Evolutionary conservation across 2,888 invertebrate species (phyloP).

Genomic region (Drosophila flavopinicola): DNA sequence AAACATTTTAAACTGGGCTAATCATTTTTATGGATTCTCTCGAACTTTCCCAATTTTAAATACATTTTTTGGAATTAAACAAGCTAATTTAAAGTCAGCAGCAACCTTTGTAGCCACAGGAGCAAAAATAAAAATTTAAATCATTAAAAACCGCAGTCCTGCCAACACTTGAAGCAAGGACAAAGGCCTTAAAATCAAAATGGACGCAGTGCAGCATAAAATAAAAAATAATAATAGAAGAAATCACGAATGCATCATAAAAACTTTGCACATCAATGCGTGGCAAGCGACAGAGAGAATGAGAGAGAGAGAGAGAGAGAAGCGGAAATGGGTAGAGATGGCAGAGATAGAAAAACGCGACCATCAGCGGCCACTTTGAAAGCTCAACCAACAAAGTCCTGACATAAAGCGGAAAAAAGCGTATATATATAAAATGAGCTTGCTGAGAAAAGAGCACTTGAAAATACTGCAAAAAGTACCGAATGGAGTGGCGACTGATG

Average conservation of each 20-base stretch:
- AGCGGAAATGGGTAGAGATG: constrained; percentile 3
- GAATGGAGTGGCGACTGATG: constrained; percentile 31
- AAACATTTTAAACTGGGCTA: neutral
- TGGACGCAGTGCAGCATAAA: constrained; percentile 73
- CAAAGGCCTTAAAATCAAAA: constrained; percentile 66
- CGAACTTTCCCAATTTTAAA: neutral
- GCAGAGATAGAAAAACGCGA: constrained; percentile 52
- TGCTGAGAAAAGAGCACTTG: constrained; percentile 59
- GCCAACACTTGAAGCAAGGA: constrained; percentile 67
- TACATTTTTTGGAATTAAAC: neutral
- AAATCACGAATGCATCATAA: constrained; percentile 78
- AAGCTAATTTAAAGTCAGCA: constrained; percentile 33
- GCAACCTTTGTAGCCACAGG: constrained; percentile 8
- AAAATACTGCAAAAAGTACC: constrained; percentile 58
- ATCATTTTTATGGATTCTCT: neutral
- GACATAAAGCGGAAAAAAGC: constrained; percentile 19
- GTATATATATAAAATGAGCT: constrained; percentile 49
- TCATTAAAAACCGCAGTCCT: constrained; percentile 23
- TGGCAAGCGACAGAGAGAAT: constrained; percentile 11
- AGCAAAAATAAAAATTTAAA: too few species aligned
- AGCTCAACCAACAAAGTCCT: constrained; percentile 62
- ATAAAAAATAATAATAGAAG: constrained; percentile 44
- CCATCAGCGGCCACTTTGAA: constrained; percentile 59
- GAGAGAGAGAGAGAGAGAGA: neutral
- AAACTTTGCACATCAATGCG: constrained; percentile 74